Evolutionary conservation across 2,888 invertebrate genomes (phyloP).

Genomic region (Conistra vaccinii): DNA sequence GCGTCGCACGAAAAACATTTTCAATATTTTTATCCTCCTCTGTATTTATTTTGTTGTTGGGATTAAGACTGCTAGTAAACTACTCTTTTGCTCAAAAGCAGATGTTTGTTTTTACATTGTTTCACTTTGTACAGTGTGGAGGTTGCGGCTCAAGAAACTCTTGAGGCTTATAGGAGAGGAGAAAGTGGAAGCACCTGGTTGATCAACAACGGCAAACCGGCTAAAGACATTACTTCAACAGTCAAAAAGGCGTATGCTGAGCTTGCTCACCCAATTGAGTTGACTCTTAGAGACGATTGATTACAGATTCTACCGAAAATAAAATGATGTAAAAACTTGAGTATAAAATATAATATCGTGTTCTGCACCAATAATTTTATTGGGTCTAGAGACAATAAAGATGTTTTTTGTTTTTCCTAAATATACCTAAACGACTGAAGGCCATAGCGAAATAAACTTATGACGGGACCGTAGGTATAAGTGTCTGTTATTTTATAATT

Average conservation of each 20-base stretch:
- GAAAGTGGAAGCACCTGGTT: conserved; percentile 70
- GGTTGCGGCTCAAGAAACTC: conserved; percentile 64
- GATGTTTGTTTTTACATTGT: not conserved
- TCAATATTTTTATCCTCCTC: not conserved
- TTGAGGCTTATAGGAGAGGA: conserved; percentile 65
- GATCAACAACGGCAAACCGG: conserved; percentile 59
- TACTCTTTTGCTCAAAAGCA: too few relatives aligned
- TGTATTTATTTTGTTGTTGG: not conserved
- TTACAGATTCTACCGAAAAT: not conserved
- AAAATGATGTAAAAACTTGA: not conserved
- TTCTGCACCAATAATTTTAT: not conserved
- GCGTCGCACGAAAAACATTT: not conserved
- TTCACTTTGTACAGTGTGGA: conserved; percentile 58
- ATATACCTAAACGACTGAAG: not conserved
- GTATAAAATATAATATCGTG: not conserved
- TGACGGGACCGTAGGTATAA: not conserved
- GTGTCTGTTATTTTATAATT: not conserved
- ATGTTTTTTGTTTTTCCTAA: not conserved
- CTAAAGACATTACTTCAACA: conserved; percentile 64
- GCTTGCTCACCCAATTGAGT: conserved; percentile 11
- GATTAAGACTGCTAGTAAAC: not conserved
- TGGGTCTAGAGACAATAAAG: not conserved
- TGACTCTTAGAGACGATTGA: conserved; percentile 13
- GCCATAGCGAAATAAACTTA: not conserved
- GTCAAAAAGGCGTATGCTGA: conserved; percentile 55